A percentile compares a stretch with the other conserved stretches of the same genome.
Evolutionary conservation across 2,113 vertebrate genomes (phyloP).

Genomic region (Pelodiscus sinensis): DNA sequence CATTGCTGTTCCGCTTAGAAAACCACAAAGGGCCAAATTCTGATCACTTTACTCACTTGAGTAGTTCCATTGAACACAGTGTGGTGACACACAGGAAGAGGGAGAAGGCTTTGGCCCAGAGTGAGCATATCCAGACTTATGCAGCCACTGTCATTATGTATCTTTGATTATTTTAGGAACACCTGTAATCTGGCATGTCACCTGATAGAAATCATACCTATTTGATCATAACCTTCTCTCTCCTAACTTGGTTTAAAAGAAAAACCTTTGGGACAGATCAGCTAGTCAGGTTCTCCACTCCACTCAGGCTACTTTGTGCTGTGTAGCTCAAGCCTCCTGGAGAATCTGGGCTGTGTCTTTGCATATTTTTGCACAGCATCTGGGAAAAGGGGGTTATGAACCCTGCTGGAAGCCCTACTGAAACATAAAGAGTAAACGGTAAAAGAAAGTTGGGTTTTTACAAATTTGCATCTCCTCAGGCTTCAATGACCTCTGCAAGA

Average conservation of each 20-base stretch:
- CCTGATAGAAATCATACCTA: conserved; percentile 20
- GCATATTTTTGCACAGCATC: background rate
- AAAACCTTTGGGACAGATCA: background rate
- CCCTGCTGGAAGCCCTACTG: background rate
- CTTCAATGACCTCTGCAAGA: background rate
- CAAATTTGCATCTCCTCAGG: background rate
- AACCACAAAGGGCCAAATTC: background rate
- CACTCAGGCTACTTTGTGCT: background rate
- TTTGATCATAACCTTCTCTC: background rate
- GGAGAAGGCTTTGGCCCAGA: background rate
- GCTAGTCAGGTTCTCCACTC: background rate
- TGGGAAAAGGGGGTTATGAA: background rate
- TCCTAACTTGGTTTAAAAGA: conserved; percentile 15
- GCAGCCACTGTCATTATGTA: background rate
- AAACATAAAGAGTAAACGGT: background rate
- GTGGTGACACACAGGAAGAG: background rate
- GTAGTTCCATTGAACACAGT: background rate
- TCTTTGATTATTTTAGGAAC: background rate
- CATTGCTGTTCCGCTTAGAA: background rate
- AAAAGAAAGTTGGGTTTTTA: background rate
- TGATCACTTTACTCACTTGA: background rate
- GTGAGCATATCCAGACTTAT: background rate
- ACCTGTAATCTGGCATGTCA: background rate
- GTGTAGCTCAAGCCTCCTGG: background rate
- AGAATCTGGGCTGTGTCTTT: background rate